Percentiles rank a stretch among this genome's conserved stretches.
phyloP scores from a whole-genome alignment of 2,797 vertebrate species.

The Lates japonicus region DNA sequence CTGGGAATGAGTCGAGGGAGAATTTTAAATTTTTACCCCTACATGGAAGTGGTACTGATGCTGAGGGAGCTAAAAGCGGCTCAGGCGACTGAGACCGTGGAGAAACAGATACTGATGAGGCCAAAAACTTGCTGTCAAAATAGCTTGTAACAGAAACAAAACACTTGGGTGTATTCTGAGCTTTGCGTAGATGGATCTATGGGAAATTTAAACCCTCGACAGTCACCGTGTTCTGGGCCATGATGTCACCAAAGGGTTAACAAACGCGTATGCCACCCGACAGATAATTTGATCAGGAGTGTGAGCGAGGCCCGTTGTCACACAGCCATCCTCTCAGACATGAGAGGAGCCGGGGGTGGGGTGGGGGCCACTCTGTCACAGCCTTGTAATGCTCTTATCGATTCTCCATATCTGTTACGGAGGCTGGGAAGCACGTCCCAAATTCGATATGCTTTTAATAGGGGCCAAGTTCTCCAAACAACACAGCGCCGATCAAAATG shows the following conservation, averaged over 20 bases:
- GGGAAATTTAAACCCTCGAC: constrained; percentile 42
- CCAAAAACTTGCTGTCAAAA: constrained; percentile 65
- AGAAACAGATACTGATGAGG: constrained; percentile 63
- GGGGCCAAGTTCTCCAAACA: constrained; percentile 79
- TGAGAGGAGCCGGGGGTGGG: constrained; percentile 52
- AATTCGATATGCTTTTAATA: constrained; percentile 88
- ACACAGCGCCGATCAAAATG: constrained; percentile 76
- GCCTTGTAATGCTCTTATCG: constrained; percentile 83
- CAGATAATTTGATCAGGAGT: constrained; percentile 72
- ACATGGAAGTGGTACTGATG: constrained; percentile 80
- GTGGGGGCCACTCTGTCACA: constrained; percentile 77
- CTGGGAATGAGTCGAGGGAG: constrained; percentile 74
- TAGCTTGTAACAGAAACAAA: constrained; percentile 54
- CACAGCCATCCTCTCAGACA: constrained; percentile 71
- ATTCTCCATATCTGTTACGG: constrained; percentile 89
- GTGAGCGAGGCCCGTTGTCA: constrained; percentile 73
- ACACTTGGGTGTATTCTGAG: constrained; percentile 19
- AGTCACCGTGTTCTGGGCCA: background rate
- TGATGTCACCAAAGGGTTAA: constrained; percentile 65
- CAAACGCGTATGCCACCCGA: constrained; percentile 40
- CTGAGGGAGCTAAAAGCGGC: constrained; percentile 66
- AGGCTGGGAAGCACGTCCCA: constrained; percentile 79
- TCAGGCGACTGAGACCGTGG: constrained; percentile 64
- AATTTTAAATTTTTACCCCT: constrained; percentile 78
- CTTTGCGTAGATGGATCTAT: constrained; percentile 26